These are phyloP conservation scores for Chelonia mydas DNA, from an alignment of 2,797 vertebrate genomes.

Conservation along the genomic window DNA sequence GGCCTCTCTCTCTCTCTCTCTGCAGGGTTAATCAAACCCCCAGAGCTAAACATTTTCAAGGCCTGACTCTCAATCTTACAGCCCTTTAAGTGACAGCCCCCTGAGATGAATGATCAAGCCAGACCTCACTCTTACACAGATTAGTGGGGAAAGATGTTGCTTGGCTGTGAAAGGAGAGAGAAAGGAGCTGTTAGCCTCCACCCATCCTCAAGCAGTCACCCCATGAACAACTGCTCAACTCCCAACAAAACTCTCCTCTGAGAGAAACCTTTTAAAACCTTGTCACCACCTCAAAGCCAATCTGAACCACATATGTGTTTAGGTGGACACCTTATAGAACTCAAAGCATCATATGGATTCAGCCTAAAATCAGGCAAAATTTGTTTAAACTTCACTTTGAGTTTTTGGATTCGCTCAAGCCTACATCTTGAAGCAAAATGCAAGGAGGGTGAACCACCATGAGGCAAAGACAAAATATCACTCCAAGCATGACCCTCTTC, in stretches of 20 bases:
- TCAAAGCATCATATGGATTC: neutral
- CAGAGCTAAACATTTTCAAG: neutral
- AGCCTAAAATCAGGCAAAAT: neutral
- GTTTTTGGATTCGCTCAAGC: neutral
- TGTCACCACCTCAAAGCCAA: neutral
- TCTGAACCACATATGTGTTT: neutral
- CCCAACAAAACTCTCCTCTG: conserved; percentile 14
- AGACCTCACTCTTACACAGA: neutral
- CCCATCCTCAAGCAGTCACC: neutral
- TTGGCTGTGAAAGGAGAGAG: neutral
- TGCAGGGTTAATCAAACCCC: neutral
- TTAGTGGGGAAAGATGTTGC: neutral
- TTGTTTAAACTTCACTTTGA: neutral
- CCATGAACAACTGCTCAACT: neutral
- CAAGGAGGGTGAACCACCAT: neutral
- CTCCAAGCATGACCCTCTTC: neutral
- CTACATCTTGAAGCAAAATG: neutral
- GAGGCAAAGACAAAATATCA: neutral
- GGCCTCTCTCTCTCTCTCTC: neutral
- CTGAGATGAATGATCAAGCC: neutral
- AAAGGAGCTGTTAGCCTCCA: rapidly evolving
- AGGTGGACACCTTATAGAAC: neutral
- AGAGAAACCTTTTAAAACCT: neutral
- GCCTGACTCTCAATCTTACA: neutral
- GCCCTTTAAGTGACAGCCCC: too few relatives aligned